Evolutionary conservation across 2,888 invertebrate species (phyloP).

Genomic region (Polydesmus complanatus): DNA sequence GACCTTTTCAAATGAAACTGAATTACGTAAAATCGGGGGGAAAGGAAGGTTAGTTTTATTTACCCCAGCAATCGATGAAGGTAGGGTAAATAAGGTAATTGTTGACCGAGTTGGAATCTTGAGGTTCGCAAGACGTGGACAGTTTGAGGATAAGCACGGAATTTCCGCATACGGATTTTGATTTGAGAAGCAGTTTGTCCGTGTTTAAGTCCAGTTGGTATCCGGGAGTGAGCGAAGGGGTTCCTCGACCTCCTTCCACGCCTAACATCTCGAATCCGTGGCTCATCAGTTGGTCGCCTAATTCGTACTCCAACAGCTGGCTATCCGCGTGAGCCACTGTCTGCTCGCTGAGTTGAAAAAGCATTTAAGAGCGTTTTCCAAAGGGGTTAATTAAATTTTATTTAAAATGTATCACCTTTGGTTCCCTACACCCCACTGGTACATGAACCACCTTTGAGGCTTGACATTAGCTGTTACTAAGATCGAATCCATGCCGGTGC

Average conservation of each 20-base stretch:
- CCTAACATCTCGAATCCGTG: slow-evolving; percentile 4
- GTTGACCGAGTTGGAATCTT: slow-evolving; percentile 63
- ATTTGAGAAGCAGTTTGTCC: slow-evolving; percentile 2
- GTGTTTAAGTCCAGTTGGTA: slow-evolving; percentile 5
- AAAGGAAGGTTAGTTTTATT: neutral
- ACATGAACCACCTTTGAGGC: slow-evolving; percentile 6
- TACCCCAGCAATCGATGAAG: slow-evolving; percentile 13
- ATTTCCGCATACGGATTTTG: slow-evolving; percentile 11
- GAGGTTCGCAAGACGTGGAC: slow-evolving; percentile 46
- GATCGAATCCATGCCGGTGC: slow-evolving; percentile 7
- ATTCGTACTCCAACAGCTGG: slow-evolving; percentile 5
- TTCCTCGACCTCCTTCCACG: neutral
- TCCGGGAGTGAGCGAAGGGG: slow-evolving; percentile 2
- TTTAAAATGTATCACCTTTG: slow-evolving; percentile 9
- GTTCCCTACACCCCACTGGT: slow-evolving; percentile 4
- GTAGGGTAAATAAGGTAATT: slow-evolving; percentile 8
- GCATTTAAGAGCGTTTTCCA: neutral
- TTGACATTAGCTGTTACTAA: slow-evolving; percentile 8
- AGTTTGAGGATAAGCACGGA: slow-evolving; percentile 15
- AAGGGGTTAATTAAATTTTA: neutral
- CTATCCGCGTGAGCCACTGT: slow-evolving; percentile 1
- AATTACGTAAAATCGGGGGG: neutral
- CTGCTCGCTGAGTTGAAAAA: slow-evolving; percentile 1
- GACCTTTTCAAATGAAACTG: neutral
- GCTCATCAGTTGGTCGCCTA: slow-evolving; percentile 8